phyloP scores from a whole-genome alignment of 64 coral and sea anemone species.

The Montipora efflorescens region DNA sequence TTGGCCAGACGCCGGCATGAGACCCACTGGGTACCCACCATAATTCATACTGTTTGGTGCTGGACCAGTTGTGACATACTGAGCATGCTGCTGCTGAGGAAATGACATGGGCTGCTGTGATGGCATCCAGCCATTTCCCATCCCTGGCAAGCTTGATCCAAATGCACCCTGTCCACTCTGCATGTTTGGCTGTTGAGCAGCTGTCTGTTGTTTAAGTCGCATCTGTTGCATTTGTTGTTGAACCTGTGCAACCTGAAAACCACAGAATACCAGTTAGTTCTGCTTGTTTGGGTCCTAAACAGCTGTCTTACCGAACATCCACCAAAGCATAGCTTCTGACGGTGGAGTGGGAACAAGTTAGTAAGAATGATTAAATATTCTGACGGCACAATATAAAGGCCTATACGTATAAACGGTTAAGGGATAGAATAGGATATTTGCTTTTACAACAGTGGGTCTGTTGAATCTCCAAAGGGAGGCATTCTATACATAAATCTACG shows the following conservation, averaged over 20 bases:
- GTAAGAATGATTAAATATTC: too few species aligned
- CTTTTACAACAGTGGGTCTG: too few species aligned
- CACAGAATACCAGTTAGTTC: neutral
- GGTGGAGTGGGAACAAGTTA: too few species aligned
- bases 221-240: slow-evolving; percentile 75
- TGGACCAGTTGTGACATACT: slow-evolving; percentile 67
- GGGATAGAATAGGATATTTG: too few species aligned
- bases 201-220: slow-evolving; percentile 43
- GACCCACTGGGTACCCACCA: slow-evolving; percentile 19
- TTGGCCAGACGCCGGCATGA: slow-evolving; percentile 46
- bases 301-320: neutral
- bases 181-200: slow-evolving; percentile 19
- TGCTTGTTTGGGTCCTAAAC: neutral
- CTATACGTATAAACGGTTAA: too few species aligned
- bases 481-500: too few species aligned
- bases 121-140: slow-evolving; percentile 41
- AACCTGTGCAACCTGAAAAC: slow-evolving; percentile 57
- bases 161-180: slow-evolving; percentile 2
- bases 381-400: too few species aligned
- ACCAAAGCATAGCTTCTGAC: too few species aligned
- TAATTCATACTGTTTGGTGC: slow-evolving; percentile 6
- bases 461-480: too few species aligned
- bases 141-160: neutral
- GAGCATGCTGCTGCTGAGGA: slow-evolving; percentile 66
- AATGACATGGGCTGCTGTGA: slow-evolving; percentile 57